phyloP scores from a whole-genome alignment of 2,113 vertebrate species.

The Xyliphius kryptos region DNA sequence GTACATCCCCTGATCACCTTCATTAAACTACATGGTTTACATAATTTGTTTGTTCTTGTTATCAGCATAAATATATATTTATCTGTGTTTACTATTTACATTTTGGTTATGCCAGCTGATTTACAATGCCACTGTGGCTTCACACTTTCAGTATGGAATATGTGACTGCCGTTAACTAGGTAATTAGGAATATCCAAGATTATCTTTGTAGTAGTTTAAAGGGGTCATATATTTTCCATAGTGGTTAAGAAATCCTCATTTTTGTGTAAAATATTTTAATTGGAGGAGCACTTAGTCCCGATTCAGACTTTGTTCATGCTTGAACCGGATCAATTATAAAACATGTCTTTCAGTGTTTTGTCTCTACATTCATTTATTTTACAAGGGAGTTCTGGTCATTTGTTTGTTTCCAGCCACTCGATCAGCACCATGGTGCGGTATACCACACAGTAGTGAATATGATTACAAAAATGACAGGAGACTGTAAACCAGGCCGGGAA shows the following conservation, averaged over 20 bases:
- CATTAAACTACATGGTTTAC: slow-evolving; percentile 42
- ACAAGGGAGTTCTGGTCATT: slow-evolving; percentile 36
- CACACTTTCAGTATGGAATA: slow-evolving; percentile 24
- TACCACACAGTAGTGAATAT: slow-evolving; percentile 45
- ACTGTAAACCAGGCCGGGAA: slow-evolving; percentile 48
- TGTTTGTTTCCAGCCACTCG: slow-evolving; percentile 32
- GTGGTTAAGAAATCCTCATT: slow-evolving; percentile 6
- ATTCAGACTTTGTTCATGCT: slow-evolving; percentile 6
- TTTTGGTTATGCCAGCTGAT: slow-evolving; percentile 69
- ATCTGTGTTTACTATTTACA: slow-evolving; percentile 59
- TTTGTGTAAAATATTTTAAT: background rate
- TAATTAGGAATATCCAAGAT: slow-evolving; percentile 20
- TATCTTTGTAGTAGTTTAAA: slow-evolving; percentile 9
- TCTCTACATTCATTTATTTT: slow-evolving; percentile 59
- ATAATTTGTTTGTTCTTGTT: slow-evolving; percentile 48
- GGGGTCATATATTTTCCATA: slow-evolving; percentile 8
- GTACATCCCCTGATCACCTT: slow-evolving; percentile 16
- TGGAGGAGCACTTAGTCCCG: background rate
- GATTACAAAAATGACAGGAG: slow-evolving; percentile 42
- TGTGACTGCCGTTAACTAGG: slow-evolving; percentile 36
- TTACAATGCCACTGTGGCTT: slow-evolving; percentile 44
- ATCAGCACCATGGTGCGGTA: slow-evolving; percentile 45
- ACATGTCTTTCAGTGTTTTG: slow-evolving; percentile 51
- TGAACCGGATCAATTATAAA: slow-evolving; percentile 11
- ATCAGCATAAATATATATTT: slow-evolving; percentile 65